These are phyloP conservation scores for Zeus faber DNA, from an alignment of 2,113 vertebrate genomes.

Conservation along the genomic window DNA sequence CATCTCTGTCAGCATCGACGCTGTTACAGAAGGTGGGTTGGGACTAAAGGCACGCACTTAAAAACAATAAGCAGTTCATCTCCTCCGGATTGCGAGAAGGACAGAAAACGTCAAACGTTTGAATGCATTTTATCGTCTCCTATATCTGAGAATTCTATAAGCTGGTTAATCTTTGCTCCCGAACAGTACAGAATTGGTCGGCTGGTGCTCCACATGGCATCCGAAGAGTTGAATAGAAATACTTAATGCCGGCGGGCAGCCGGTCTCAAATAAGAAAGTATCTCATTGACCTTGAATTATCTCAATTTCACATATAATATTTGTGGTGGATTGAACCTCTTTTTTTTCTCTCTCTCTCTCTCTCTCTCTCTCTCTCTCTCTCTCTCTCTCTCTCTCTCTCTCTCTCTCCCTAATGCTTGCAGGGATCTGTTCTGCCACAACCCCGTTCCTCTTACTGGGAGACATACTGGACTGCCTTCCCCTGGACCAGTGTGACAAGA, in stretches of 20 bases:
- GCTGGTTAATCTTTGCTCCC: too few species aligned
- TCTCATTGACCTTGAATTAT: too few species aligned
- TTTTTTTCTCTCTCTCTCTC: not conserved
- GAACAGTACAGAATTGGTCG: too few species aligned
- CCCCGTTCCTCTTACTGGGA: constrained; percentile 91
- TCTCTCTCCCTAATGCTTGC: not conserved
- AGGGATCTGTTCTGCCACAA: constrained; percentile 96
- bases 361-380: not conserved
- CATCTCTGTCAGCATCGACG: constrained; percentile 92
- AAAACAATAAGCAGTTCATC: not conserved
- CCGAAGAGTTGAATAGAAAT: too few species aligned
- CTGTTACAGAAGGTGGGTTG: constrained; percentile 88
- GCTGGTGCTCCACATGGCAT: too few species aligned
- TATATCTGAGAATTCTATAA: too few species aligned
- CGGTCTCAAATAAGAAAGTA: too few species aligned
- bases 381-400: not conserved
- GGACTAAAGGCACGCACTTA: not conserved
- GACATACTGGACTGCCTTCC: constrained; percentile 97
- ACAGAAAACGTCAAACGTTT: not conserved
- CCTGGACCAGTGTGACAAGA: constrained; percentile 93
- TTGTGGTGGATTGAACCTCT: too few species aligned
- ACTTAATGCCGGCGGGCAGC: too few species aligned
- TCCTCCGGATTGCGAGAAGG: not conserved
- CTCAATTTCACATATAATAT: too few species aligned
- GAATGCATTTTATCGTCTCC: not conserved